A percentile compares a stretch with the other conserved stretches of the same genome.
Evolutionary conservation across 2,797 vertebrate species (phyloP).

Genomic region (Scomberomorus guttatus): DNA sequence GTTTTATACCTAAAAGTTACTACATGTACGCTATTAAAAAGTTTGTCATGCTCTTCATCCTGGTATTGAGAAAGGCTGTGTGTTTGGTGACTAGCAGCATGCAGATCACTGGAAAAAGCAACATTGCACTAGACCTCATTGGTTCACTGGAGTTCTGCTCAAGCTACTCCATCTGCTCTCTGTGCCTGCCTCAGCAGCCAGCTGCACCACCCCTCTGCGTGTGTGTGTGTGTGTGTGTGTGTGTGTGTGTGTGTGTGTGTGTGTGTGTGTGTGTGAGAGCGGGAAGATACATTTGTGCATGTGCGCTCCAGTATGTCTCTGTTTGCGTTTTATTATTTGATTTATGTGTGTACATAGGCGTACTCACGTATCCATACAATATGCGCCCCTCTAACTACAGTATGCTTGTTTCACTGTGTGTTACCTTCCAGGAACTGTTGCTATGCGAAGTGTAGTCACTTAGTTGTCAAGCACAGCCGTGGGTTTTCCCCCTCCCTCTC

Average conservation of each 20-base stretch:
- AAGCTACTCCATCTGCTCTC: slow-evolving; percentile 79
- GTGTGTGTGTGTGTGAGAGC: neutral
- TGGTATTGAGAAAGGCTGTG: slow-evolving; percentile 20
- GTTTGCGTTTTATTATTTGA: slow-evolving; percentile 56
- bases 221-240: slow-evolving; percentile 10
- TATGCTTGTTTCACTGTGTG: slow-evolving; percentile 59
- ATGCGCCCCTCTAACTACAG: slow-evolving; percentile 52
- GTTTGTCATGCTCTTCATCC: slow-evolving; percentile 20
- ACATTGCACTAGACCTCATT: slow-evolving; percentile 68
- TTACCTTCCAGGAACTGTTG: slow-evolving; percentile 83
- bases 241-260: slow-evolving; percentile 14
- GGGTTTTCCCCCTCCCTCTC: slow-evolving; percentile 55
- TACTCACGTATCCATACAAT: slow-evolving; percentile 49
- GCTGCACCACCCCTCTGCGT: slow-evolving; percentile 65
- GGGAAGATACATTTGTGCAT: slow-evolving; percentile 22
- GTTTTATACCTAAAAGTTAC: slow-evolving; percentile 12
- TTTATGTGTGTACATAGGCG: slow-evolving; percentile 41
- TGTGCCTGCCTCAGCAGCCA: slow-evolving; percentile 73
- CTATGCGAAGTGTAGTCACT: slow-evolving; percentile 83
- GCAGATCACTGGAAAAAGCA: slow-evolving; percentile 53
- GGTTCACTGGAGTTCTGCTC: slow-evolving; percentile 71
- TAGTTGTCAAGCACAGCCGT: slow-evolving; percentile 84
- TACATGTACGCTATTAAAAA: slow-evolving; percentile 15
- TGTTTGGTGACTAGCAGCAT: slow-evolving; percentile 45
- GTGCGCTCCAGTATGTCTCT: slow-evolving; percentile 16